Evolutionary conservation across 2,113 vertebrate genomes (phyloP), one percentile per base, ranked within the genome.

Genomic region (Gymnarchus niloticus): DNA sequence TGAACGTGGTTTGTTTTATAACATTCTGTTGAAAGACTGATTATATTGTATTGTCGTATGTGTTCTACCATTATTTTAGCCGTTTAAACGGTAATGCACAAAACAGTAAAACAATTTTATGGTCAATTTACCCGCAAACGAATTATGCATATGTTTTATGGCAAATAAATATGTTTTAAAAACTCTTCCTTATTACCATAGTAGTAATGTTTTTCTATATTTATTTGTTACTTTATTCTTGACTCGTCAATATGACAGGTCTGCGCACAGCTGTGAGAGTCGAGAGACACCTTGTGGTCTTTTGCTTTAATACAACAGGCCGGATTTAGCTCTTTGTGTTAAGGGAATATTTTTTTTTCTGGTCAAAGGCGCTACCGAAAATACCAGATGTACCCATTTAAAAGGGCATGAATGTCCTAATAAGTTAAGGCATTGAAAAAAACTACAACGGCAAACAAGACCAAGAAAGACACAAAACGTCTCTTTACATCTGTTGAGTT

Each of bases 201-300:
- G 59, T 25, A 65, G 33, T 28, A 51, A 9, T 25, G n/a, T 9
- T 52, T 81, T 8, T 51, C 9, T 14, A 17, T 48, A 81, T 52
- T 12, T 81, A 48, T 52, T 33, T 52, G 6, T 69, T 28, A 65
- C 3, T 65, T 3, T 33, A 12, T 69, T 69, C 65, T n/a, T 41
- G 65, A 73, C 65, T 14, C 14, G 65, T 41, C 33, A 69, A 28
- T 73, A 14, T 69, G 28, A 37, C 2, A 1, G 46, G 44, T 49
- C 76, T 80, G 44, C 41, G 65, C 28, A 73, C 65, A 37, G n/a
- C 83, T 65, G 33, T 73, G 73, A 49, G 12, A 10, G 84, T 86
- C n/a, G 88, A 83, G 86, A 21, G 87, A 87, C 92, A 90, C 85
- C 92, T 91, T 81, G 88, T 88, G 92, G 37, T 61, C 0, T 0